These are phyloP conservation scores for Arremon brunneinucha DNA, from an alignment of 2,797 vertebrate species.

Conservation along the genomic window DNA sequence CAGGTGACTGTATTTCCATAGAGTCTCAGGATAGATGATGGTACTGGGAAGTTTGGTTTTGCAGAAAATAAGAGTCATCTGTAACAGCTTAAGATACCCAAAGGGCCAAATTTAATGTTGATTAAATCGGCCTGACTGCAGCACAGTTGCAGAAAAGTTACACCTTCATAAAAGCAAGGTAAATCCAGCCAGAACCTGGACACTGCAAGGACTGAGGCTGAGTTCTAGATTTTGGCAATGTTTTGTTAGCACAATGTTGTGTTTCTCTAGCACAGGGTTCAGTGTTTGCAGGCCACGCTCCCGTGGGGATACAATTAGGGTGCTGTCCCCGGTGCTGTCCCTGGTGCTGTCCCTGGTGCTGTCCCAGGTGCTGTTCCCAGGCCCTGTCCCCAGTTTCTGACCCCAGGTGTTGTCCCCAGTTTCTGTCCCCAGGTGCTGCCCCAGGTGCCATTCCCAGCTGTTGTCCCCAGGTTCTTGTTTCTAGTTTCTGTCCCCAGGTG, in stretches of 20 bases:
- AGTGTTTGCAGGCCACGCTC: neutral
- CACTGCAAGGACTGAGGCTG: neutral
- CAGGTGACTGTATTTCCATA: rapidly evolving
- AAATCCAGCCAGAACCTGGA: neutral
- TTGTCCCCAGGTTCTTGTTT: too few species aligned
- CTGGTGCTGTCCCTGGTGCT: neutral
- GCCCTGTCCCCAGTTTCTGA: too few species aligned
- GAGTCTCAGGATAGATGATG: neutral
- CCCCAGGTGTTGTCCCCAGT: neutral
- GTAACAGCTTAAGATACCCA: neutral
- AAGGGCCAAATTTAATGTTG: neutral
- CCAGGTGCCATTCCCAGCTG: too few species aligned
- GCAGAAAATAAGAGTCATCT: neutral
- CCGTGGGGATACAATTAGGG: rapidly evolving
- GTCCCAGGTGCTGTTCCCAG: neutral
- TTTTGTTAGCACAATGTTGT: neutral
- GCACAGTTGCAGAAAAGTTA: neutral
- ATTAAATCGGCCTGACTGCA: neutral
- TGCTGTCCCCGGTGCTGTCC: neutral
- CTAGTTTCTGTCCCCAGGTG: too few species aligned
- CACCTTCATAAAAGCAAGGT: neutral
- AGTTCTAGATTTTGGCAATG: neutral
- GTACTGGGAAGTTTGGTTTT: neutral
- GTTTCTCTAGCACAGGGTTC: neutral
- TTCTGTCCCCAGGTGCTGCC: too few species aligned